Base-by-base conservation (phyloP, 2,113 vertebrate genomes). In the Arvicanthis niloticus region DNA sequence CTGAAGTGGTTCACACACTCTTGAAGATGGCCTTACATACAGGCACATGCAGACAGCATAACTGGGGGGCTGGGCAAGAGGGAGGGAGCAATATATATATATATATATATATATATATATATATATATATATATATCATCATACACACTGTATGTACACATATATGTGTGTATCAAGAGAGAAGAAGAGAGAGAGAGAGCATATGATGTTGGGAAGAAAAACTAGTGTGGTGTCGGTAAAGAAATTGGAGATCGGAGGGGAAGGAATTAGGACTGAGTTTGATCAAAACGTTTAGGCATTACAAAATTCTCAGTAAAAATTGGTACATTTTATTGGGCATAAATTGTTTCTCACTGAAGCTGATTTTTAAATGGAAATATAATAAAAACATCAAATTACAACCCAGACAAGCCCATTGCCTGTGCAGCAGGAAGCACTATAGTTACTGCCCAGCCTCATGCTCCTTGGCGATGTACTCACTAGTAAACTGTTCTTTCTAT, bases 81-180 rank as follows among this genome's bases (percentile, higher is more conserved):
- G 22, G 22, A 29, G 40, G 65, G 40, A 19, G 24, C n/a, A 85
- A n/a, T 13, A 17, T 77, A 15, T 77, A 80, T 21, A 3, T 48
- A 29, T 48, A 29, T 48, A 1, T 29, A 3, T 31, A 16, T 3
- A 1, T 8, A 76, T 5, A 31, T 22, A n/a, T 15, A 17, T 0
- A 21, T 16, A 53, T 2, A 53, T 26, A 31, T 16, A 7, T 29
- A 31, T 34, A 31, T 48, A 45, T 24, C 42, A 29, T 65, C 73
- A 75, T 26, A 48, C 37, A 40, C 6, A 70, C 16, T n/a, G 17
- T 19, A 70, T 19, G 16, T 11, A 68, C 4, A 56, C 7, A 24
- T 62, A 51, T 51, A 51, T 51, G 11, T 51, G 51, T 51, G 9
- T 51, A 51, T 51, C 51, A 8, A 51, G 7, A 51, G n/a, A n/a